A percentile compares a stretch with the other conserved stretches of the same genome.
Evolutionary conservation across 2,797 vertebrate genomes (phyloP).

Genomic region (Coregonus sp.): DNA sequence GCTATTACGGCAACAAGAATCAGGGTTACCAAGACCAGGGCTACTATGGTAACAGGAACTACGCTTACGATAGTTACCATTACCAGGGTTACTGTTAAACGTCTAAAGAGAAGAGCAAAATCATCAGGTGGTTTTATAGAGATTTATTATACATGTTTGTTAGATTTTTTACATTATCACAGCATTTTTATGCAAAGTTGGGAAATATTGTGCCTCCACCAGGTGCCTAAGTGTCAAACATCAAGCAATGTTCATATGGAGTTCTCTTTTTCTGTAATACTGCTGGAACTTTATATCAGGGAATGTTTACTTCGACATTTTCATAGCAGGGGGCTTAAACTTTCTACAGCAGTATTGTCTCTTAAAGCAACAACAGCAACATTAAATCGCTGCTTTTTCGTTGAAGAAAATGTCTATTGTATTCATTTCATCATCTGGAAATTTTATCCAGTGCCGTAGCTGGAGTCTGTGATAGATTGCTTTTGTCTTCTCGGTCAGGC

Average conservation of each 20-base stretch:
- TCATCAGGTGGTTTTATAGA: neutral
- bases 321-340: neutral
- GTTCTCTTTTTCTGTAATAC: neutral
- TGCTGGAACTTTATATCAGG: constrained; percentile 2
- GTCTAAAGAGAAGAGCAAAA: neutral
- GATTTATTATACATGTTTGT: neutral
- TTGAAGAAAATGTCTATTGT: neutral
- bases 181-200: neutral
- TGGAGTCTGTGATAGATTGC: neutral
- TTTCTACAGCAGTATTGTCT: neutral
- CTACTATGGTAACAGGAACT: constrained; percentile 17
- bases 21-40: too few relatives aligned
- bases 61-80: constrained; percentile 54
- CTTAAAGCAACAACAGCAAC: constrained; percentile 18
- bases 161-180: neutral
- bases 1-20: constrained; percentile 58
- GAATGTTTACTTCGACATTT: neutral
- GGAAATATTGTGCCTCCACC: neutral
- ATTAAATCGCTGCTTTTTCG: constrained; percentile 5
- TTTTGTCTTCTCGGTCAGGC: constrained; percentile 47
- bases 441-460: neutral
- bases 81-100: constrained; percentile 71
- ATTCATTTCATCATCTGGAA: constrained; percentile 14
- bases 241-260: too few relatives aligned
- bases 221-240: neutral